These are phyloP conservation scores for Periparus ater DNA, from an alignment of 2,797 vertebrate species.

Conservation along the genomic window DNA sequence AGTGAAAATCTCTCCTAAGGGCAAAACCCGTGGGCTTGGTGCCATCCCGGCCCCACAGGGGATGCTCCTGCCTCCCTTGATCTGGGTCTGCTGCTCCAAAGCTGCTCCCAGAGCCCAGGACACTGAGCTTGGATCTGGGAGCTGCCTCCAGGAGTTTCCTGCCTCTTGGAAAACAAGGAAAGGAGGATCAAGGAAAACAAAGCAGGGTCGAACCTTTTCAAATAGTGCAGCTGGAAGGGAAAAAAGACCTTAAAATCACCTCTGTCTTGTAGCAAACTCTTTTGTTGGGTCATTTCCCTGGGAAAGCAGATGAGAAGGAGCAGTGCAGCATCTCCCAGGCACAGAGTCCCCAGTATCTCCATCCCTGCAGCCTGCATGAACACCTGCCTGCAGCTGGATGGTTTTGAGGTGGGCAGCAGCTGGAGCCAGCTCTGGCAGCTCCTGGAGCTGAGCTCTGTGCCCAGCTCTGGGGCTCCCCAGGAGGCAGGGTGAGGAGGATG, in stretches of 20 bases:
- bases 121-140: not conserved
- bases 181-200: not conserved
- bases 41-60: not conserved
- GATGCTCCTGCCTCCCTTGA: not conserved
- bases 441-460: not conserved
- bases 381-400: not conserved
- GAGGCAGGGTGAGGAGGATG: not conserved
- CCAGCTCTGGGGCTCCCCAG: not conserved
- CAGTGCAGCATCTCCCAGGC: not conserved
- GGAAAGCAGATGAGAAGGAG: not conserved
- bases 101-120: not conserved
- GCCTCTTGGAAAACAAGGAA: not conserved
- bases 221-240: not conserved
- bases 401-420: not conserved
- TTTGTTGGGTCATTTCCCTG: not conserved
- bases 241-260: not conserved
- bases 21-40: not conserved
- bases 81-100: not conserved
- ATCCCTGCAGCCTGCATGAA: not conserved
- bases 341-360: not conserved
- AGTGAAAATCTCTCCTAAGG: not conserved
- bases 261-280: not conserved
- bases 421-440: not conserved
- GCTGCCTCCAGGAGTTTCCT: not conserved
- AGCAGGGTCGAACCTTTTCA: not conserved